A percentile compares a stretch with the other conserved stretches of the same genome.
phyloP scores from a whole-genome alignment of 2,888 invertebrate species.

The Nasonovia ribisnigri region DNA sequence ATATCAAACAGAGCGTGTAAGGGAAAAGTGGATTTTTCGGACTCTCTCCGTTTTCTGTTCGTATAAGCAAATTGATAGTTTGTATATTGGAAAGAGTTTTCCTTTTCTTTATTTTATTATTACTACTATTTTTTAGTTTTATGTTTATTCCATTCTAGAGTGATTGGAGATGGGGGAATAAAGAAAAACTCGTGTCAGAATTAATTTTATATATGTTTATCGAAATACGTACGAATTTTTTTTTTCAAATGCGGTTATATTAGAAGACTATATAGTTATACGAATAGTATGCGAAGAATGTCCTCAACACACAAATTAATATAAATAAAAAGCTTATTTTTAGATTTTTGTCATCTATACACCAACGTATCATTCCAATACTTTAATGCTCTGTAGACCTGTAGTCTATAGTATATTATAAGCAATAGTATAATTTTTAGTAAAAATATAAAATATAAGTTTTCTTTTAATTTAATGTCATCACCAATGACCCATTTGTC shows the following conservation, averaged over 20 bases:
- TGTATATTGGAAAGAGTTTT: slow-evolving; percentile 7
- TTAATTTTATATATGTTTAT: slow-evolving; percentile 28
- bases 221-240: background rate
- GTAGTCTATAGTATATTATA: background rate
- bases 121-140: slow-evolving; percentile 24
- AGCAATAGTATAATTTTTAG: background rate
- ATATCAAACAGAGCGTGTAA: slow-evolving; percentile 54
- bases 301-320: background rate
- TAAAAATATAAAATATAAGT: background rate
- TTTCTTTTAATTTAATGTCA: background rate
- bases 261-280: background rate
- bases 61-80: slow-evolving; percentile 17
- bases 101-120: background rate
- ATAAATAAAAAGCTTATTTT: background rate
- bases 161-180: background rate
- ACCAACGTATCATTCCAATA: background rate
- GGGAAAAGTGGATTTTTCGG: slow-evolving; percentile 41
- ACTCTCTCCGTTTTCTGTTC: background rate
- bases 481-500: background rate
- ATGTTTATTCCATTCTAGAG: background rate
- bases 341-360: background rate
- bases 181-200: slow-evolving; percentile 16
- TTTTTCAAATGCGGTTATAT: slow-evolving; percentile 15
- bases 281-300: background rate
- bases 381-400: background rate